Conservation (phyloP, 2,797 vertebrate species). For the Poecilia picta region DNA sequence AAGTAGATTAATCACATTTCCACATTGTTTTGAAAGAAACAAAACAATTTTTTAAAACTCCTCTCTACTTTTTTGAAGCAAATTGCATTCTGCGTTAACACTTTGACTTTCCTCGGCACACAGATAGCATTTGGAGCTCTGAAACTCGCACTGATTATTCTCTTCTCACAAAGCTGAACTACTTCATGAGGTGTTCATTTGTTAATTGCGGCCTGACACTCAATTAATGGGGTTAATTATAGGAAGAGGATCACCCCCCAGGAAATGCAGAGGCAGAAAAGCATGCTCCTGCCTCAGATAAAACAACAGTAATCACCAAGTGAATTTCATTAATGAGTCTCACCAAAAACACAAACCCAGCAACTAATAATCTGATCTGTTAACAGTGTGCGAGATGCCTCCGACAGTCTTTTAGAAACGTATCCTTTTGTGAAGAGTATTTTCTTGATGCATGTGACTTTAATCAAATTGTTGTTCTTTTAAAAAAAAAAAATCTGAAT, state of each 20-base stretch:
- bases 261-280: slow-evolving; percentile 54
- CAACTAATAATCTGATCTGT: slow-evolving; percentile 71
- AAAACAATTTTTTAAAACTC: background rate
- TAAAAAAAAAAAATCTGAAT: slow-evolving; percentile 28
- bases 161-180: slow-evolving; percentile 69
- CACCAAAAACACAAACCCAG: slow-evolving; percentile 40
- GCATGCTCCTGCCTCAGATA: slow-evolving; percentile 50
- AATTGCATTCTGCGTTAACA: background rate
- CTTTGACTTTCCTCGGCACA: slow-evolving; percentile 34
- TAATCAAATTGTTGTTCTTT: background rate
- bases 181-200: slow-evolving; percentile 81
- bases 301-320: slow-evolving; percentile 46
- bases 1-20: slow-evolving; percentile 12
- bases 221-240: slow-evolving; percentile 85
- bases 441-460: slow-evolving; percentile 35
- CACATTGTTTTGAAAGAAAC: background rate
- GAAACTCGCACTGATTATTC: slow-evolving; percentile 65
- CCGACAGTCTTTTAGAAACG: slow-evolving; percentile 62
- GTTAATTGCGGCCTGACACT: slow-evolving; percentile 84
- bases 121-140: slow-evolving; percentile 43
- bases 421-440: slow-evolving; percentile 50
- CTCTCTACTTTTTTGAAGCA: background rate
- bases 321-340: slow-evolving; percentile 54
- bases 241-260: slow-evolving; percentile 69
- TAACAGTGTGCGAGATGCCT: slow-evolving; percentile 57